Evolutionary conservation across 2,113 vertebrate species (phyloP).

Genomic region (Leucosticte australis): DNA sequence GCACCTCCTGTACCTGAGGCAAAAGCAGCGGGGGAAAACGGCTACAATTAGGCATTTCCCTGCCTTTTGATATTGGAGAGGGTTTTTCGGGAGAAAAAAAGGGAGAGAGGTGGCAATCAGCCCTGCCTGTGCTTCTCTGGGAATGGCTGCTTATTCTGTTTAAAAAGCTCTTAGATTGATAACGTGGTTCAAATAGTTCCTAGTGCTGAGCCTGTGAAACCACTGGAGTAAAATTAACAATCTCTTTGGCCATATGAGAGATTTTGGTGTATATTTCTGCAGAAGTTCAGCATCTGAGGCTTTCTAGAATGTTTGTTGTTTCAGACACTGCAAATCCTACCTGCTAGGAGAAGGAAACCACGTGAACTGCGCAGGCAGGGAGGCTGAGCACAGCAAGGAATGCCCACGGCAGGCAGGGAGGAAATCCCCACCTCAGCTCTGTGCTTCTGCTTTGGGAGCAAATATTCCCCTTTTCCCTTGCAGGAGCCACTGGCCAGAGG

Average conservation of each 20-base stretch:
- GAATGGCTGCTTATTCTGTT: neutral
- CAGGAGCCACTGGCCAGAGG: neutral
- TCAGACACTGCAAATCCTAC: neutral
- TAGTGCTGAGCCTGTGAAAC: neutral
- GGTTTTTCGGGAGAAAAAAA: neutral
- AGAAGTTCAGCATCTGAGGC: neutral
- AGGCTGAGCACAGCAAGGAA: neutral
- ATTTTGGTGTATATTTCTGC: neutral
- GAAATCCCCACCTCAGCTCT: neutral
- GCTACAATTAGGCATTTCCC: neutral
- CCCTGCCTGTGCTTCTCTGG: neutral
- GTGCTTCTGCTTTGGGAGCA: neutral
- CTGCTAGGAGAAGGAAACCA: neutral
- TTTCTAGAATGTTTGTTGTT: neutral
- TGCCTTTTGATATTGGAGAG: neutral
- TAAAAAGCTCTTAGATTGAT: neutral
- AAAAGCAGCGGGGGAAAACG: neutral
- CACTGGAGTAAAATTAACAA: neutral
- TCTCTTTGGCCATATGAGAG: neutral
- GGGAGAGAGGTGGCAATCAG: neutral
- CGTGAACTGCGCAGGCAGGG: neutral
- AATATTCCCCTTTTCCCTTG: neutral
- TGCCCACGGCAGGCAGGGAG: neutral
- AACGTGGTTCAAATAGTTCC: neutral
- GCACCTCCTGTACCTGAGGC: neutral